phyloP scores from a whole-genome alignment of 2,113 vertebrate genomes.

The Coryphaenoides rupestris region DNA sequence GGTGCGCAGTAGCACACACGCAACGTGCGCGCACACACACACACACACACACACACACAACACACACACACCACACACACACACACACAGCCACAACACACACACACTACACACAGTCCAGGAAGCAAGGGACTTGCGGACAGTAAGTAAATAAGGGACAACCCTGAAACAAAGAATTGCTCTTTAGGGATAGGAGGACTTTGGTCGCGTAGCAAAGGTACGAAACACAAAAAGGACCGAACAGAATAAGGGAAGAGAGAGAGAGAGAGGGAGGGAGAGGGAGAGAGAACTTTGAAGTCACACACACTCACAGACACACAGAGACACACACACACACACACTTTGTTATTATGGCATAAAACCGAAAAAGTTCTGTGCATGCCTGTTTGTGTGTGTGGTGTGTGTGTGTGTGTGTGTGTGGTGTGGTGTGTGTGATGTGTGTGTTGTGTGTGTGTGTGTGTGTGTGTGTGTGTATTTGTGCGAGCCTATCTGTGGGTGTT shows the following conservation, averaged over 20 bases:
- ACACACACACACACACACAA: too few relatives aligned
- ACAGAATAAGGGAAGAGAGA: not conserved
- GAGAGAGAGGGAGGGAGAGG: not conserved
- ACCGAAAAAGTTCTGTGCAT: too few relatives aligned
- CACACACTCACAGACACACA: too few relatives aligned
- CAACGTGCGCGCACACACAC: too few relatives aligned
- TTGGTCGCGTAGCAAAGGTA: not conserved
- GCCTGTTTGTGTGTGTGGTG: not conserved
- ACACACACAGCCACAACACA: not conserved
- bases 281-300: not conserved
- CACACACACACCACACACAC: conserved; percentile 1
- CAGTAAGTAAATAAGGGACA: not conserved
- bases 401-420: too few relatives aligned
- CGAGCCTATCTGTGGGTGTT: too few relatives aligned
- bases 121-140: not conserved
- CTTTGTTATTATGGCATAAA: too few relatives aligned
- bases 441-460: not conserved
- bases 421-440: not conserved
- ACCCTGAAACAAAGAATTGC: conserved; percentile 1
- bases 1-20: too few relatives aligned
- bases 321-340: not conserved
- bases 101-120: conserved; percentile 3
- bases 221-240: not conserved
- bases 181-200: not conserved
- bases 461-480: not conserved